phyloP scores from a whole-genome alignment of 1,140 invertebrate genomes.

The Drepana arcuata region DNA sequence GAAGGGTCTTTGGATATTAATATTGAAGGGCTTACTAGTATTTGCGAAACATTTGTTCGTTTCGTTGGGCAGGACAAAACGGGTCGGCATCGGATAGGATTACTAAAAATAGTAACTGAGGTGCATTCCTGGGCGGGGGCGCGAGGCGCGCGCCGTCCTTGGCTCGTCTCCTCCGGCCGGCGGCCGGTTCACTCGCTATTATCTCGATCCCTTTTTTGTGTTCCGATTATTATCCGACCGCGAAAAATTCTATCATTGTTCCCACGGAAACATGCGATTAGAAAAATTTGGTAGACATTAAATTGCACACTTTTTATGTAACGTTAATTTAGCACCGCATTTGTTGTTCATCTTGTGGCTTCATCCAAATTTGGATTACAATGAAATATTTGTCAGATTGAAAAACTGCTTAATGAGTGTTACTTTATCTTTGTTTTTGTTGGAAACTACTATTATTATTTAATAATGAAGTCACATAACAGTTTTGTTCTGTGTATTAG shows the following conservation, averaged over 20 bases:
- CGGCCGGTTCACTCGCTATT: slow-evolving; percentile 37
- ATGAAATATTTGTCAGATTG: no score
- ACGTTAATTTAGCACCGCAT: slow-evolving; percentile 25
- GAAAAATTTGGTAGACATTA: slow-evolving; percentile 42
- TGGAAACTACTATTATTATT: no score
- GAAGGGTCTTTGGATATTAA: no score
- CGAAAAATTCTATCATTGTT: slow-evolving; percentile 52
- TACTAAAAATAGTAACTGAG: slow-evolving; percentile 61
- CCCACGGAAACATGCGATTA: slow-evolving; percentile 48
- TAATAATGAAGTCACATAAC: no score
- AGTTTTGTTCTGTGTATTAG: no score
- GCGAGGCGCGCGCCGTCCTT: slow-evolving; percentile 43
- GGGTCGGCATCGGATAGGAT: slow-evolving; percentile 49
- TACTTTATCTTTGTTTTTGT: no score
- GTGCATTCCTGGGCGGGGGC: slow-evolving; percentile 41
- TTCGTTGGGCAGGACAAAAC: slow-evolving; percentile 15
- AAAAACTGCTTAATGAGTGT: no score
- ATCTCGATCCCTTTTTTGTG: slow-evolving; percentile 63
- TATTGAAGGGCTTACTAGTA: no score
- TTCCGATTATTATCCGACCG: slow-evolving; percentile 57
- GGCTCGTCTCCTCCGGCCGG: slow-evolving; percentile 28
- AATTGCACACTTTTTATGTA: slow-evolving; percentile 50
- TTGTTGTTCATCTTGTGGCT: slow-evolving; percentile 15
- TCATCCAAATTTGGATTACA: no score
- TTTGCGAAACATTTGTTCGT: slow-evolving; percentile 34